Percentiles rank a stretch among this genome's conserved stretches.
These are phyloP conservation scores for Castor canadensis DNA, from an alignment of 2,113 vertebrate genomes.

Conservation along the genomic window DNA sequence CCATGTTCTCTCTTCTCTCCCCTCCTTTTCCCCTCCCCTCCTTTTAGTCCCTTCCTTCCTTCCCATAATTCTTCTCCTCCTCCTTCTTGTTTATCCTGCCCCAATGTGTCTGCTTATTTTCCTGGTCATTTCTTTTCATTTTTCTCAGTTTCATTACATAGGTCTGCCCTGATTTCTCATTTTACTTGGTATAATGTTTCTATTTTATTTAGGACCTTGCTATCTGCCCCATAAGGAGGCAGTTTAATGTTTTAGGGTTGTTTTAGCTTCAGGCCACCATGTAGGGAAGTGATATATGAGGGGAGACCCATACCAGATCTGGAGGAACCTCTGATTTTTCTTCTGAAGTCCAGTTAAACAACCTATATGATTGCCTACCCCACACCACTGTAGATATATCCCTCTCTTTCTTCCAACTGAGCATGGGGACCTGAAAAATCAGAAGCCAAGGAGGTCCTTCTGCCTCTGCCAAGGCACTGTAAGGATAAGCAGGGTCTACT, in stretches of 20 bases:
- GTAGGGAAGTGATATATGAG: not conserved
- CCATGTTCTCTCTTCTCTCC: not conserved
- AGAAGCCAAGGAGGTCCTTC: not conserved
- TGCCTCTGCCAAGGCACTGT: not conserved
- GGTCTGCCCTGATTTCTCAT: not conserved
- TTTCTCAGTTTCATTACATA: not conserved
- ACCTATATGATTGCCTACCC: no score
- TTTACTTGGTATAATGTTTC: not conserved
- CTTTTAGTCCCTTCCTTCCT: not conserved
- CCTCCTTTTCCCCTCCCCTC: not conserved
- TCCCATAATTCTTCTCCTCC: not conserved
- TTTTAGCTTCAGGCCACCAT: not conserved
- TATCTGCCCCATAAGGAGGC: not conserved
- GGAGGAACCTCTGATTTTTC: not conserved
- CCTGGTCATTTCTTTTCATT: not conserved
- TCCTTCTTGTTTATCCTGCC: not conserved
- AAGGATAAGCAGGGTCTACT: not conserved
- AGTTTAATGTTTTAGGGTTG: not conserved
- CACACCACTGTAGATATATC: not conserved
- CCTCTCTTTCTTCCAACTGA: not conserved
- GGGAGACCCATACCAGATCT: not conserved
- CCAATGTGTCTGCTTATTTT: not conserved
- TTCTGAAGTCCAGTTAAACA: not conserved
- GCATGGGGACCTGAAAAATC: not conserved
- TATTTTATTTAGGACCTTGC: not conserved